Base-by-base conservation (phyloP, 1,140 invertebrate genomes). In the Ectropis grisescens region DNA sequence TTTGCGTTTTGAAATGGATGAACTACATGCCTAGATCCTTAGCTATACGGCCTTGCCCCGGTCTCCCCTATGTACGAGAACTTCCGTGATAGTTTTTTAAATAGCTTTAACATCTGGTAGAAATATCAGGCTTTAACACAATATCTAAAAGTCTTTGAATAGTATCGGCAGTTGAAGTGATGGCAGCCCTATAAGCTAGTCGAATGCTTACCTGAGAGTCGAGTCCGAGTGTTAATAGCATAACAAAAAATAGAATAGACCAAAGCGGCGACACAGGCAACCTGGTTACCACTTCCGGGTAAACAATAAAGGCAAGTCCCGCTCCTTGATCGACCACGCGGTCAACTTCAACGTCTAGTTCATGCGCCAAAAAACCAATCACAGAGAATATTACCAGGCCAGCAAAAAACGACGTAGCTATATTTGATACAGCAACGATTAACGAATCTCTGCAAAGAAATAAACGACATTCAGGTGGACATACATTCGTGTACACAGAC, bases 161-260 rank as follows among this genome's bases (percentile, higher is more conserved):
- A n/a, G n/a, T n/a, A n/a, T n/a, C n/a, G n/a, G n/a, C n/a, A n/a
- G n/a, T n/a, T n/a, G n/a, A n/a, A n/a, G n/a, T n/a, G n/a, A n/a
- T n/a, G n/a, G n/a, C n/a, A n/a, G n/a, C n/a, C n/a, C n/a, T n/a
- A n/a, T n/a, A n/a, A n/a, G n/a, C n/a, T n/a, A n/a, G n/a, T n/a
- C n/a, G n/a, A n/a, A n/a, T n/a, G n/a, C 24, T 26, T 46, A 88
- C 86, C 83, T 93, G 91, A 13, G 90, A 92, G 45, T 92, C 91
- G 36, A 93, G 81, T 5, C 91, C 91, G 14, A 93, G 78, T 0
- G 91, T 92, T 12, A 93, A 70, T 4, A 93, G 75, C 91, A 93
- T 93, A 26, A 95, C 85, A 67, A 96, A 96, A 82, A 96, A 95
- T 0, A 95, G 76, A 29, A 93, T 76, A 1, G 93, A 92, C 93